Conservation (phyloP, 2,113 vertebrate species). For the Pipra filicauda region DNA sequence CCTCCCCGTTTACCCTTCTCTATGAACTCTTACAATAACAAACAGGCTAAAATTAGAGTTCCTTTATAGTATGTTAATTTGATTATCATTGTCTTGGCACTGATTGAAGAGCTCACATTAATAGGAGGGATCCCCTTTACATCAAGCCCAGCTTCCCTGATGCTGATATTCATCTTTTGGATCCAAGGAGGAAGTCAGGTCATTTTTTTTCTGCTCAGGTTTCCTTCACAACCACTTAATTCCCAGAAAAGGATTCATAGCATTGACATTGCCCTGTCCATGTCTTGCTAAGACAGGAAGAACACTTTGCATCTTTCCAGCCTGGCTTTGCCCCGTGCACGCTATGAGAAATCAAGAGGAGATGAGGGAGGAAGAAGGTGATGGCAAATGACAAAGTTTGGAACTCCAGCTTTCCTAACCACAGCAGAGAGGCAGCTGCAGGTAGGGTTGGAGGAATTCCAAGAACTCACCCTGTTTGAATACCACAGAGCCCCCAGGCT, state of each 20-base stretch:
- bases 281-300: slow-evolving; percentile 8
- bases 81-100: slow-evolving; percentile 80
- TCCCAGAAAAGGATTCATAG: slow-evolving; percentile 66
- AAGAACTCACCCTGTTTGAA: slow-evolving; percentile 74
- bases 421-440: slow-evolving; percentile 61
- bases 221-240: slow-evolving; percentile 71
- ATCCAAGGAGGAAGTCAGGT: slow-evolving; percentile 67
- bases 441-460: slow-evolving; percentile 75
- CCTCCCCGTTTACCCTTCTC: slow-evolving; percentile 52
- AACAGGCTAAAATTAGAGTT: slow-evolving; percentile 79
- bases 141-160: slow-evolving; percentile 57
- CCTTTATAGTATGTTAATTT: slow-evolving; percentile 58
- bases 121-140: slow-evolving; percentile 67
- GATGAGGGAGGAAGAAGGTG: background rate
- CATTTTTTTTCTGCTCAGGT: slow-evolving; percentile 18
- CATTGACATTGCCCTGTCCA: slow-evolving; percentile 33
- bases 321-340: background rate
- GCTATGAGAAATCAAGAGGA: background rate
- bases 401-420: background rate
- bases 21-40: slow-evolving; percentile 66
- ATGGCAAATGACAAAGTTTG: background rate
- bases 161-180: slow-evolving; percentile 63
- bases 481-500: slow-evolving; percentile 73
- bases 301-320: background rate
- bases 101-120: slow-evolving; percentile 70